A percentile compares a stretch with the other conserved stretches of the same genome.
phyloP scores from a whole-genome alignment of 2,797 vertebrate genomes.

The Karalla daura region DNA sequence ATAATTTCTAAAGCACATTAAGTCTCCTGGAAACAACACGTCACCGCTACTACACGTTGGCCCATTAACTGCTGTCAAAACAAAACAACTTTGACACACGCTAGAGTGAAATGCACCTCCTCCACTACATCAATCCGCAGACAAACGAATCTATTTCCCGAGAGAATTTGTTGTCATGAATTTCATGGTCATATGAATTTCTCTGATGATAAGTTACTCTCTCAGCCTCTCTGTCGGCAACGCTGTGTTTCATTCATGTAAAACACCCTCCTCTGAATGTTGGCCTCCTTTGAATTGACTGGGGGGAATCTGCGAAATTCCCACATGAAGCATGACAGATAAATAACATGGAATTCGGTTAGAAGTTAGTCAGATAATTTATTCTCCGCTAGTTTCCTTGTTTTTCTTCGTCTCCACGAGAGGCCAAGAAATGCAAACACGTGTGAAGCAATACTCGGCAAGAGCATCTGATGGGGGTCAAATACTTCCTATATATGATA shows the following conservation, averaged over 20 bases:
- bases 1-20: slow-evolving; percentile 48
- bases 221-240: slow-evolving; percentile 4
- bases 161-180: slow-evolving; percentile 25
- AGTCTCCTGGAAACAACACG: slow-evolving; percentile 51
- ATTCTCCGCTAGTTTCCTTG: slow-evolving; percentile 55
- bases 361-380: slow-evolving; percentile 56
- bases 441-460: slow-evolving; percentile 33
- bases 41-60: slow-evolving; percentile 39
- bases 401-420: slow-evolving; percentile 38
- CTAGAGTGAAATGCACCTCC: slow-evolving; percentile 15
- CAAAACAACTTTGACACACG: slow-evolving; percentile 37
- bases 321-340: slow-evolving; percentile 55
- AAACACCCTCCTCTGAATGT: slow-evolving; percentile 50
- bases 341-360: slow-evolving; percentile 56
- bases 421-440: slow-evolving; percentile 49
- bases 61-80: slow-evolving; percentile 59
- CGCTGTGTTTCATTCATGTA: slow-evolving; percentile 45
- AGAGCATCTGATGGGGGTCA: slow-evolving; percentile 25
- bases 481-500: slow-evolving; percentile 17
- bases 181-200: slow-evolving; percentile 40
- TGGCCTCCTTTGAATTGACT: slow-evolving; percentile 49
- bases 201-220: slow-evolving; percentile 42
- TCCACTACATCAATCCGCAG: slow-evolving; percentile 14
- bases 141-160: slow-evolving; percentile 37
- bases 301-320: slow-evolving; percentile 49